These are phyloP conservation scores for Camelus bactrianus DNA, from an alignment of 2,113 vertebrate genomes.

Conservation along the genomic window DNA sequence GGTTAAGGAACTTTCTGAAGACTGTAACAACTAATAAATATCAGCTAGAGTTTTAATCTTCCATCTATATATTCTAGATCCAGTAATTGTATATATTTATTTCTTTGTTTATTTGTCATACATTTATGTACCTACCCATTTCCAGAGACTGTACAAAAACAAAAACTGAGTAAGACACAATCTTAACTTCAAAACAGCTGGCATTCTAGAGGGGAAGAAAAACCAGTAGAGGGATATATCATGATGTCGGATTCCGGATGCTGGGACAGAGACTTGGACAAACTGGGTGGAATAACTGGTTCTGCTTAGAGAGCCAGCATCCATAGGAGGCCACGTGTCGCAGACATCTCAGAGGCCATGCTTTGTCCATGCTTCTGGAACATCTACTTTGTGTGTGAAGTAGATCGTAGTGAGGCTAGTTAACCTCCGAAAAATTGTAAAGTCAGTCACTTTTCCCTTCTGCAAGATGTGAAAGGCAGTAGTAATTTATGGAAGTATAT, in stretches of 20 bases:
- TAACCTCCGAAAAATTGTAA: conserved; percentile 12
- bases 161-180: not conserved
- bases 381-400: not conserved
- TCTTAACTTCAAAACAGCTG: conserved; percentile 52
- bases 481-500: not conserved
- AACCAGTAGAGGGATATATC: not conserved
- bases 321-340: not conserved
- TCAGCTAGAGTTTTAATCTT: conserved; percentile 4
- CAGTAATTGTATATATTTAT: conserved; percentile 35
- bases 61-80: not conserved
- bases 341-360: not conserved
- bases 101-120: conserved; percentile 40
- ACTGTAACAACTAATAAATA: conserved; percentile 2
- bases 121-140: conserved; percentile 15
- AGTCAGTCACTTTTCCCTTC: conserved; percentile 35
- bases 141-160: conserved; percentile 27
- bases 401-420: not conserved
- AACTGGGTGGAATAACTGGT: conserved; percentile 57
- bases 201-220: conserved; percentile 15
- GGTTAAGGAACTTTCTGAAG: conserved; percentile 62
- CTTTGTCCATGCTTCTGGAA: conserved; percentile 19
- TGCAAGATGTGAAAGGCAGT: not conserved
- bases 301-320: not conserved
- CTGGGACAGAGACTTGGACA: conserved; percentile 47
- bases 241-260: not conserved